Base-by-base conservation (phyloP, 2,888 invertebrate species). In the Perizoma flavofasciatum region DNA sequence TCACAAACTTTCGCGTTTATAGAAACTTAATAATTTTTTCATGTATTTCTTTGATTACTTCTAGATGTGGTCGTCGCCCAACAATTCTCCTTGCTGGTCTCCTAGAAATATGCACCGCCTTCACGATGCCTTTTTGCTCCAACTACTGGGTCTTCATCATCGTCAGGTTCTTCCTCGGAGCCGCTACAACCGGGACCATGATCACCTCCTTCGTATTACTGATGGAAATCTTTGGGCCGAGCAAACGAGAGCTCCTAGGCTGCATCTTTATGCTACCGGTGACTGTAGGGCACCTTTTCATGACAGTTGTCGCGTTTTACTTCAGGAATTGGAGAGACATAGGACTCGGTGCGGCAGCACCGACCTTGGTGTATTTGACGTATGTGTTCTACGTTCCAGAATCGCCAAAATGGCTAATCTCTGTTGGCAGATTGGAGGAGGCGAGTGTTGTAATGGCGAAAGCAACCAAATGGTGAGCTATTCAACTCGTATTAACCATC, bases 101-200 rank as follows among this genome's bases (percentile, higher is more conserved):
- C 43, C 77, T 94, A 7, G 86, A 96, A 55, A 95, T 96, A 79
- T 85, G 94, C 6, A 74, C 93, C 9, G 95, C 95, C 11, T 85
- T 95, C n/a, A 83, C 88, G 0, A 93, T 95, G 39, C 94, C 95
- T 0, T 87, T 95, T 58, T 93, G 94, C 1, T 94, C 95, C 1
- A 93, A 92, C 50, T 85, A 76, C 65, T 83, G 74, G 75, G 59
- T 67, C 8, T 95, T 96, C 73, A 88, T 95, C 32, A 39, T 93
- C 0, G 83, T 94, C 55, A 86, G 96, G 49, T 95, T 96, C 74
- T 74, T 95, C 41, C 92, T 94, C 5, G 96, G 95, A 0, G 81
- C 94, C 46, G 94, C 95, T n/a, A 95, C 95, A 0, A 96, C 95
- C 6, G 96, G 96, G 11, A 94, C 95, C 0, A 96, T 96, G 94